Percentiles rank a stretch among this genome's conserved stretches.
Conservation (phyloP, 2,113 vertebrate genomes). For the Lichenostomus cassidix region DNA sequence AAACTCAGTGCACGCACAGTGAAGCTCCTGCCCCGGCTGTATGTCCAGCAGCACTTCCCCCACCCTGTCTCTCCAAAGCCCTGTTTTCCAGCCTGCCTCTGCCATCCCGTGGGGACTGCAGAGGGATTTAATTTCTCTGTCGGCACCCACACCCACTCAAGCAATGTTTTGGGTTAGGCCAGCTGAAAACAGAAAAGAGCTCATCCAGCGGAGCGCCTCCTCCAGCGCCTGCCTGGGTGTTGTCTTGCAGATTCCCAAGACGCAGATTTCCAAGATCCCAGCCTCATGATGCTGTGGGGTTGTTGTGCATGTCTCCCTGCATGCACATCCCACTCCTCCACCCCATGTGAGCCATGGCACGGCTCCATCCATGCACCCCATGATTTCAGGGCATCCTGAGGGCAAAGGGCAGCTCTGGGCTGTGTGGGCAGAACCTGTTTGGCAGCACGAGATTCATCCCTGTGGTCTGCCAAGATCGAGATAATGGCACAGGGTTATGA, state of each 20-base stretch:
- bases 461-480: background rate
- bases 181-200: slow-evolving; percentile 8
- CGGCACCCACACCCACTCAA: slow-evolving; percentile 56
- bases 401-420: background rate
- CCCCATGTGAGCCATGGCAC: background rate
- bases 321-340: background rate
- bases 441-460: background rate
- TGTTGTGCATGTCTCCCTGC: background rate
- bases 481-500: background rate
- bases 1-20: rapidly evolving
- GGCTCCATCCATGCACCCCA: rapidly evolving
- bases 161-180: slow-evolving; percentile 26
- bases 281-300: background rate
- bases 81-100: background rate
- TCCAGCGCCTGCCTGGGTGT: background rate
- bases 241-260: background rate
- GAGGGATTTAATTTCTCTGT: slow-evolving; percentile 1
- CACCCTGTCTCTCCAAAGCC: background rate
- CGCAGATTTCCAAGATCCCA: background rate
- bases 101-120: background rate
- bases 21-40: background rate
- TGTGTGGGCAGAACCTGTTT: background rate
- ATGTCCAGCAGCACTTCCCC: background rate
- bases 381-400: background rate
- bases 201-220: background rate